Percentiles rank a stretch among this genome's conserved stretches.
These are phyloP conservation scores for Dryoscopus gambensis DNA, from an alignment of 2,113 vertebrate genomes.

Conservation along the genomic window DNA sequence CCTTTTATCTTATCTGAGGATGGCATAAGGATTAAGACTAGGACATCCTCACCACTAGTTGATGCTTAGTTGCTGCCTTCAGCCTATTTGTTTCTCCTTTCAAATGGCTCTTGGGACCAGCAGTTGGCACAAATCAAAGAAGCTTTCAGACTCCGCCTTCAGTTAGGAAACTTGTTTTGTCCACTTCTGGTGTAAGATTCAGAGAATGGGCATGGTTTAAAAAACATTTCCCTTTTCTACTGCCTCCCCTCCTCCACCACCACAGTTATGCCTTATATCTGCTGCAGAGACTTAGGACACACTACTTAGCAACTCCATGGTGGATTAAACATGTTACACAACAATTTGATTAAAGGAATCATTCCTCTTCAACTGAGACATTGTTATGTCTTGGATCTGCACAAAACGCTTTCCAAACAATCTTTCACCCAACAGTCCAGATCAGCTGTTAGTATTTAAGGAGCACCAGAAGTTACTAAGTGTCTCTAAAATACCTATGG, in stretches of 20 bases:
- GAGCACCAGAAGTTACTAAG: conserved; percentile 25
- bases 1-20: background rate
- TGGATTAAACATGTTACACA: conserved; percentile 13
- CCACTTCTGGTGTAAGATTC: background rate
- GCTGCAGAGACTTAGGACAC: background rate
- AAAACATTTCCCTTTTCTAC: background rate
- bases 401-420: background rate
- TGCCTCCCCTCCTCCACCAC: too few species aligned
- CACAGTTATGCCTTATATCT: background rate
- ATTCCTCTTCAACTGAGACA: conserved; percentile 4
- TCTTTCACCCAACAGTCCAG: background rate
- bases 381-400: background rate
- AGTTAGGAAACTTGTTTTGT: background rate
- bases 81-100: background rate
- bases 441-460: conserved; percentile 48
- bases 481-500: conserved; percentile 1
- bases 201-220: background rate
- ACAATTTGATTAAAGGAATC: conserved; percentile 8
- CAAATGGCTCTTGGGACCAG: background rate
- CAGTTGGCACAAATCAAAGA: background rate
- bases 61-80: background rate
- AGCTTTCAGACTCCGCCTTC: background rate
- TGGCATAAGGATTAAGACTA: background rate
- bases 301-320: background rate
- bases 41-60: accelerated